A percentile compares a stretch with the other conserved stretches of the same genome.
Conservation (phyloP, 2,888 invertebrate species). For the Geotrupes spiniger region DNA sequence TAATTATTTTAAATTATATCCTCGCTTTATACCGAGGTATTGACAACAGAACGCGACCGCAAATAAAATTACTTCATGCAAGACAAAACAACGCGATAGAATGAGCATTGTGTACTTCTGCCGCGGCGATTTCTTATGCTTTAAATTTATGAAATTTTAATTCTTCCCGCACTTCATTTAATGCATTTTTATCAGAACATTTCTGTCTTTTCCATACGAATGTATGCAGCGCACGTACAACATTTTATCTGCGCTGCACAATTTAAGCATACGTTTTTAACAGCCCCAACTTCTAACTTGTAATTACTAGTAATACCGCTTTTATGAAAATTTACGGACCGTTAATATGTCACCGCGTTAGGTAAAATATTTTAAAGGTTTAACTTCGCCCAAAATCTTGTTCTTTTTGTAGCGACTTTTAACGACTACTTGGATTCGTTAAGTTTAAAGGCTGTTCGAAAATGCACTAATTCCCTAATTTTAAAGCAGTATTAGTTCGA, state of each 20-base stretch:
- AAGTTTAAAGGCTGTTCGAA: no score
- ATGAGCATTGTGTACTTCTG: background rate
- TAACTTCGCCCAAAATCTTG: no score
- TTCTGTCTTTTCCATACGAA: background rate
- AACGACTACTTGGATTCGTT: no score
- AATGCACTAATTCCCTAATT: no score
- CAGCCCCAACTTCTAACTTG: constrained; percentile 4
- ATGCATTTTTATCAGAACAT: constrained; percentile 2
- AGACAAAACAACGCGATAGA: no score
- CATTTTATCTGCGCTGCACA: constrained; percentile 1
- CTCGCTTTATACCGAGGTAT: no score
- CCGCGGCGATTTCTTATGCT: background rate
- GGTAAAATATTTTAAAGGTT: no score
- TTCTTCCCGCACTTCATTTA: background rate
- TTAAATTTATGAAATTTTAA: background rate
- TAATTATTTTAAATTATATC: no score
- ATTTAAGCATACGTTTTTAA: constrained; percentile 8
- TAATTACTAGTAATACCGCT: constrained; percentile 1
- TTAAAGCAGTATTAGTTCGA: no score
- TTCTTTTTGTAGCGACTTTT: no score
- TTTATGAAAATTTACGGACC: constrained; percentile 1
- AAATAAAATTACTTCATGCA: no score
- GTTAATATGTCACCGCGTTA: background rate
- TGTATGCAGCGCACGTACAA: constrained; percentile 7
- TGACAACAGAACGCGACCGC: no score